These are phyloP conservation scores for Nezara viridula DNA, from an alignment of 2,888 invertebrate species.

Conservation along the genomic window DNA sequence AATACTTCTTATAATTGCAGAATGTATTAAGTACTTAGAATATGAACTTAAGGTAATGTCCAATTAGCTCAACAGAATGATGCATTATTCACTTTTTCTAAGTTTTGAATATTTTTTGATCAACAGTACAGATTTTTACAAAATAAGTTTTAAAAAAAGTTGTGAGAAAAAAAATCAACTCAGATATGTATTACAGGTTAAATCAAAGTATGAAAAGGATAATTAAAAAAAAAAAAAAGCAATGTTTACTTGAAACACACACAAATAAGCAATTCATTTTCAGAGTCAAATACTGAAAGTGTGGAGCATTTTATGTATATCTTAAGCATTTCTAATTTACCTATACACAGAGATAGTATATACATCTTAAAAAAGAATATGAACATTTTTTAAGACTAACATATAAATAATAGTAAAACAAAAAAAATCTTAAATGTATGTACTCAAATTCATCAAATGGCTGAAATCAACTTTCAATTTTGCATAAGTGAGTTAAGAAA, in stretches of 20 bases:
- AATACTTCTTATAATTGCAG: too few relatives aligned
- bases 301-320: conserved; percentile 35
- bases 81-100: too few relatives aligned
- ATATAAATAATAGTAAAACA: neutral
- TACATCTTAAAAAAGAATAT: neutral
- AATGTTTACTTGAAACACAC: conserved; percentile 36
- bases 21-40: too few relatives aligned
- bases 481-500: too few relatives aligned
- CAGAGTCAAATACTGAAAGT: conserved; percentile 33
- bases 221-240: conserved; percentile 7
- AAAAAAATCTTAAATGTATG: neutral
- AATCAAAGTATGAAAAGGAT: neutral
- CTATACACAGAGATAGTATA: neutral
- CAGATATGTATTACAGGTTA: neutral
- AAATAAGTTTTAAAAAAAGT: neutral
- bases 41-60: too few relatives aligned
- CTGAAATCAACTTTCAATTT: too few relatives aligned
- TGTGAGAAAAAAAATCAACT: neutral
- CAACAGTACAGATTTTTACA: conserved; percentile 29
- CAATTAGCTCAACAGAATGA: too few relatives aligned
- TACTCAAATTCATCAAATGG: neutral
- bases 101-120: neutral
- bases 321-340: conserved; percentile 36
- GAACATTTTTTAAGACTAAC: neutral
- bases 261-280: conserved; percentile 34